Evolutionary conservation across 1,140 invertebrate genomes (phyloP).

Genomic region (Physella acuta): DNA sequence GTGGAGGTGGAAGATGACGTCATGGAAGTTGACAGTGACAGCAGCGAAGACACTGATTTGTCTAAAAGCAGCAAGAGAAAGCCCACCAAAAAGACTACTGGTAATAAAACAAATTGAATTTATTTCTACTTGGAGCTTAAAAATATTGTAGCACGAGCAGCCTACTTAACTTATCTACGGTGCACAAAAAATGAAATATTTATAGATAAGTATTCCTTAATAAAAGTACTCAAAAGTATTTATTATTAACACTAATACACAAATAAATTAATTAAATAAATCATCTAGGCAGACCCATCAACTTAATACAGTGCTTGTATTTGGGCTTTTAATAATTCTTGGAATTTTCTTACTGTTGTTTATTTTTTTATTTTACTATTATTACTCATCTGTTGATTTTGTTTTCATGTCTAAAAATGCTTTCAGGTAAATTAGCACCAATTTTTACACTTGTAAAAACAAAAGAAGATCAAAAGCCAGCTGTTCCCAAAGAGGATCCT

Average conservation of each 20-base stretch:
- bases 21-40: constrained; percentile 28
- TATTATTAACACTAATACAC: no score
- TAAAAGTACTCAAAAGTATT: no score
- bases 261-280: no score
- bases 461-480: constrained; percentile 13
- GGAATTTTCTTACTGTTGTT: background rate
- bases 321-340: no score
- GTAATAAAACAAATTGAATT: background rate
- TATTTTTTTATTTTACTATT: background rate
- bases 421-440: constrained; percentile 34
- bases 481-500: constrained; percentile 29
- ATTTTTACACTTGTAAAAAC: constrained; percentile 41
- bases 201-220: no score
- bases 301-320: no score
- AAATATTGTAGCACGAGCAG: background rate
- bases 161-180: no score
- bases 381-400: background rate
- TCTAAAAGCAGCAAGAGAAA: background rate
- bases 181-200: no score
- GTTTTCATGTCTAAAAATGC: background rate
- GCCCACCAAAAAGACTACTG: background rate
- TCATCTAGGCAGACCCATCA: no score
- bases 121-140: background rate
- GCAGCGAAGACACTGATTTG: constrained; percentile 24
- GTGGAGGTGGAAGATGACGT: constrained; percentile 21